Conservation (phyloP, 2,113 vertebrate species). For the Hymenochirus boettgeri region DNA sequence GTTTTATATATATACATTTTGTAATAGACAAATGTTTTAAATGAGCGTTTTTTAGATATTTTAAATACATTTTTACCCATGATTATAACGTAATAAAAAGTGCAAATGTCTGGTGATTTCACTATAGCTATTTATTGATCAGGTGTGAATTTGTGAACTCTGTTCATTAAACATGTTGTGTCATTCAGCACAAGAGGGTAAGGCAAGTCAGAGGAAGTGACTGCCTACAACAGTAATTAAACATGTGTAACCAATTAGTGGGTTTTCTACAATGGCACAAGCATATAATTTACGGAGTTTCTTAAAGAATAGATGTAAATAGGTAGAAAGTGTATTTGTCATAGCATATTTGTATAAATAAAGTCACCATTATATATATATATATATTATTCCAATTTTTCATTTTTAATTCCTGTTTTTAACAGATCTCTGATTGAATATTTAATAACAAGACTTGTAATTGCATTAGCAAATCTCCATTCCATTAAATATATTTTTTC, state of each 20-base stretch:
- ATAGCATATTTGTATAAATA: constrained; percentile 61
- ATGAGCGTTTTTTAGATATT: too few species aligned
- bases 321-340: constrained; percentile 65
- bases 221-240: constrained; percentile 93
- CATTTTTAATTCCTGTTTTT: constrained; percentile 68
- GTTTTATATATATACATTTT: too few species aligned
- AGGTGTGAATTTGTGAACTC: constrained; percentile 82
- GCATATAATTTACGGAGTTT: constrained; percentile 88
- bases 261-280: constrained; percentile 77
- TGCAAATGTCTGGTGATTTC: constrained; percentile 52
- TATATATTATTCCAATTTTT: too few species aligned
- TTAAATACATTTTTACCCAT: constrained; percentile 1
- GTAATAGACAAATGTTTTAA: too few species aligned
- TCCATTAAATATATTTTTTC: too few species aligned
- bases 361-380: constrained; percentile 62
- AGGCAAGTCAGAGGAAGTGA: constrained; percentile 80
- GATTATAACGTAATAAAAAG: constrained; percentile 43
- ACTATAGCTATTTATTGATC: constrained; percentile 67
- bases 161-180: constrained; percentile 68
- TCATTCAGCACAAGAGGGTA: constrained; percentile 78
- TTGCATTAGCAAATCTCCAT: too few species aligned
- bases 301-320: constrained; percentile 69
- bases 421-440: constrained; percentile 53
- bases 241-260: constrained; percentile 96
- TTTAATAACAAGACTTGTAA: constrained; percentile 56